Percentiles rank a stretch among this genome's conserved stretches.
Conservation (phyloP, 1,140 invertebrate genomes). For the Neodiprion virginianus region DNA sequence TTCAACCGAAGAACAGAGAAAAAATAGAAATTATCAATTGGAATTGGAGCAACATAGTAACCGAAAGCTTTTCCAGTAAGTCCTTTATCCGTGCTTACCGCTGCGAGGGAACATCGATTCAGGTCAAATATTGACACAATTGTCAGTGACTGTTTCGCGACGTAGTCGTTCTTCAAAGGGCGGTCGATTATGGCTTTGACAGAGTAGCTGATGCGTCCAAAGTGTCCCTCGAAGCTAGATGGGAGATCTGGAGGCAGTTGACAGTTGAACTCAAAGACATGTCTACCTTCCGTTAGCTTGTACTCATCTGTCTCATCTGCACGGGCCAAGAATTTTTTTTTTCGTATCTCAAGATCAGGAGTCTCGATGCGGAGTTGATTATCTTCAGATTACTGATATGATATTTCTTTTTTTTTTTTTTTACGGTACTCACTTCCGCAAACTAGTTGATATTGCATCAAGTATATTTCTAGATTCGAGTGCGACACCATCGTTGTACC, state of each 20-base stretch:
- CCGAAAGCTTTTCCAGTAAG: no score
- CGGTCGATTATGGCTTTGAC: conserved; percentile 66
- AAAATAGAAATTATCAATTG: neutral
- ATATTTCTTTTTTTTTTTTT: neutral
- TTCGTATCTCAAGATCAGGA: neutral
- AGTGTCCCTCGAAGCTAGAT: conserved; percentile 64
- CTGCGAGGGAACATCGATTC: conserved; percentile 53
- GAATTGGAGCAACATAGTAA: no score
- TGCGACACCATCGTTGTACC: neutral
- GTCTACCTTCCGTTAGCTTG: neutral
- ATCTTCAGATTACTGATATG: neutral
- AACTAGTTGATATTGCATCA: neutral
- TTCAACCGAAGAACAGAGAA: conserved; percentile 15
- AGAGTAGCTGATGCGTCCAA: conserved; percentile 63
- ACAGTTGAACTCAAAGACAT: conserved; percentile 28
- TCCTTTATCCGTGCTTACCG: conserved; percentile 26
- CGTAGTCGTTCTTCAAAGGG: conserved; percentile 65
- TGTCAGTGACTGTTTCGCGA: conserved; percentile 63
- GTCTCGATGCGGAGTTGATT: no score
- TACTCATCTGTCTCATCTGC: neutral
- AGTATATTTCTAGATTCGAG: neutral
- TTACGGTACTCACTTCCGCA: neutral
- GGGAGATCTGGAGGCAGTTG: conserved; percentile 40
- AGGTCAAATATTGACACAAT: conserved; percentile 67
- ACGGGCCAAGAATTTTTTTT: neutral